Base-by-base conservation (phyloP, 2,888 invertebrate species). In the Andrena fulva region DNA sequence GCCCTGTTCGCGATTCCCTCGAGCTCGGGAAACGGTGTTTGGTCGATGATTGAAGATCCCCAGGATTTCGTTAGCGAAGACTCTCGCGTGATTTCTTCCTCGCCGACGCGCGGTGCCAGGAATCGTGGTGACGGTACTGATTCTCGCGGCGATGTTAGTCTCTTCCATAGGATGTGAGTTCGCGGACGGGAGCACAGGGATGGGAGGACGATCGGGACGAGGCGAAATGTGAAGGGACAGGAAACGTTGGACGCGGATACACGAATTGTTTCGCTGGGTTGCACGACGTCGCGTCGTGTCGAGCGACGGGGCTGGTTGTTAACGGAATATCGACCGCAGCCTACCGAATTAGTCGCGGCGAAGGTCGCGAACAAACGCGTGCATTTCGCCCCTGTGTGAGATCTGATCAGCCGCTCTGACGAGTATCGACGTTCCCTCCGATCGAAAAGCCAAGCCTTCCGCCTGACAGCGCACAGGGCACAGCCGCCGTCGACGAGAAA, bases 331-430 rank as follows among this genome's bases (percentile, higher is more conserved):
- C 87, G 87, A 87, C 86, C 85, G 84, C 70, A 64, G 74, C 59
- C 84, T 77, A 84, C 78, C 86, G 77, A 87, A 87, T 87, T 87
- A 87, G 84, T 87, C 80, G 82, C 63, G 68, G 54, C 84, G 86
- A 87, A 87, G 87, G 86, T 87, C 86, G 85, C 85, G 72, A 68
- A 72, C 24, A 48, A 75, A 68, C 84, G 77, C 68, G 74, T 77
- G 80, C 64, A 72, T 54, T 67, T 78, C 70, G 66, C 60, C 48
- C 63, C 27, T 42, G 69, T 7, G 64, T 42, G 60, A 72, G 33
- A 20, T 24, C 63, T 10, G 52, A 77, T 71, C 59, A 42, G 10
- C 50, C 35, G 33, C 54, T 31, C 12, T 29, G 27, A 33, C n/a
- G 35, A 60, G n/a, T 52, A 75, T 31, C 20, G n/a, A 20, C 29